Evolutionary conservation across 2,888 invertebrate species (phyloP).

Genomic region (Busseola fusca): DNA sequence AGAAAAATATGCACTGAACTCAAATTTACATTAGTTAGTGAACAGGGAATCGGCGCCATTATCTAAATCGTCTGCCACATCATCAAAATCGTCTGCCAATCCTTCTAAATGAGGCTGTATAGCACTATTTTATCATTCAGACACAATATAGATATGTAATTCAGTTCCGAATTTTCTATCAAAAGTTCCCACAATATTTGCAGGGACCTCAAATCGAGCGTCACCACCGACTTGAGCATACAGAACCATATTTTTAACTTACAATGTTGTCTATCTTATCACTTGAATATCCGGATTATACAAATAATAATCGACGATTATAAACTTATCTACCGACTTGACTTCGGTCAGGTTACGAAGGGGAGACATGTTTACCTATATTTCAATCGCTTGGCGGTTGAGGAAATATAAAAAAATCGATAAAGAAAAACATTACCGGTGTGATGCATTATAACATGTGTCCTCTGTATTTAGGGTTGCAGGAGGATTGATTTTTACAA

Average conservation of each 20-base stretch:
- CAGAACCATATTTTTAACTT: slow-evolving; percentile 10
- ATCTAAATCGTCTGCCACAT: background rate
- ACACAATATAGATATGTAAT: too few relatives aligned
- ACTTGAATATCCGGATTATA: slow-evolving; percentile 33
- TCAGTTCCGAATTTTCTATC: too few relatives aligned
- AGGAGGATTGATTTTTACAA: background rate
- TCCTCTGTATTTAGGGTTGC: slow-evolving; percentile 8
- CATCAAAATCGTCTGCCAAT: background rate
- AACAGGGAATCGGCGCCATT: too few relatives aligned
- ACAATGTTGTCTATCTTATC: slow-evolving; percentile 47
- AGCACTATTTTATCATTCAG: background rate
- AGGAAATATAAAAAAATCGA: background rate
- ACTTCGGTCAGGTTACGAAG: slow-evolving; percentile 37
- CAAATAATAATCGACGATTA: slow-evolving; percentile 57
- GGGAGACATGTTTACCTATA: slow-evolving; percentile 15
- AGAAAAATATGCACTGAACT: too few relatives aligned
- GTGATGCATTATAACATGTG: background rate
- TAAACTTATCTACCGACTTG: slow-evolving; percentile 37
- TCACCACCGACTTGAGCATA: background rate
- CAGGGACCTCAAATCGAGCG: background rate
- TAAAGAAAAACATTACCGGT: background rate
- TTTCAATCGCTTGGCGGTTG: background rate
- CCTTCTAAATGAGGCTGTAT: background rate
- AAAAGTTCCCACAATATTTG: background rate
- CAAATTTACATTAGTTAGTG: too few relatives aligned